These are phyloP conservation scores for pig (Sus scrofa) DNA, from an alignment of 2,113 vertebrate genomes.

Conservation along the genomic window T2T-Sscrofa CM000812.6:124414001-124414500, in stretches of 20 bases:
- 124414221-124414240: neutral
- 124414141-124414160: constrained; percentile 81
- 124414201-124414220: constrained; percentile 68
- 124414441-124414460: neutral
- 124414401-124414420: neutral
- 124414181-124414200: neutral
- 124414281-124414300: neutral
- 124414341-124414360: constrained; percentile 9
- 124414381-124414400: constrained; percentile 4
- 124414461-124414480: neutral
- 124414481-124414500: neutral
- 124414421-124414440: constrained; percentile 18
- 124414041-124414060: constrained; percentile 83
- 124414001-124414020: constrained; percentile 88
- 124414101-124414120: constrained; percentile 67
- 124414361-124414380: neutral
- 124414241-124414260: constrained; percentile 20
- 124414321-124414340: neutral
- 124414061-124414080: constrained; percentile 84
- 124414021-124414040: constrained; percentile 89
- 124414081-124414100: constrained; percentile 81
- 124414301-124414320: neutral
- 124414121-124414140: constrained; percentile 60
- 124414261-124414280: constrained; percentile 4
- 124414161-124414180: constrained; percentile 46